Evolutionary conservation across 2,797 vertebrate genomes (phyloP), one percentile per base, ranked within the genome.

Genomic region (Naso thynnoides): DNA sequence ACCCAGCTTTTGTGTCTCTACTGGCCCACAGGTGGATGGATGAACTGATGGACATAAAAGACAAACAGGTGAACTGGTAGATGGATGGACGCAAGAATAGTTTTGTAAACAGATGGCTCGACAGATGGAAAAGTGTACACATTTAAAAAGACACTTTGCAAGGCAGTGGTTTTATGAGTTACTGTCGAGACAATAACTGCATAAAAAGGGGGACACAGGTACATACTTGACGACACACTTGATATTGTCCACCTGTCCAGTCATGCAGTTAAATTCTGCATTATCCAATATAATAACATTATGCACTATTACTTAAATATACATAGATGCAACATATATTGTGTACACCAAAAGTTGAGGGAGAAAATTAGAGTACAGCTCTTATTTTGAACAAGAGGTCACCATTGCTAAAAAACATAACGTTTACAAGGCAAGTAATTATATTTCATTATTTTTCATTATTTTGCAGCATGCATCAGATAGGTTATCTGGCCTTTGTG

Each of bases 11-110:
- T 71, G 70, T 78, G 39, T 66, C 53, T 70, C 55, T 57, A 38
- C 58, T 53, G 67, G 72, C 50, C 65, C 62, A 72, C 64, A 73
- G 79, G 76, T 82, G 75, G 49, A 78, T 50, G 21, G 61, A 71
- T 36, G 36, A 45, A 78, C 41, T 48, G 58, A 70, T 26, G 38
- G 31, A 70, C 38, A 29, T 60, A 6, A 70, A 36, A 67, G 47
- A 26, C 41, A 60, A 73, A 67, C 38, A 13, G 6, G 42, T 61
- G 59, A 16, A 67, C 0, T 9, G 38, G 8, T 29, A 26, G 41
- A 55, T 70, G 60, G 45, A 63, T 58, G 39, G 44, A 23, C 39
- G 42, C 2, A 15, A 44, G 31, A 67, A 58, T 8, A 18, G 16
- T 48, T 63, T 27, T 45, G 38, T 5, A 36, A 59, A 41, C 8